Base-by-base conservation (phyloP, 2,888 invertebrate species). In the Argyresthia goedartella region DNA sequence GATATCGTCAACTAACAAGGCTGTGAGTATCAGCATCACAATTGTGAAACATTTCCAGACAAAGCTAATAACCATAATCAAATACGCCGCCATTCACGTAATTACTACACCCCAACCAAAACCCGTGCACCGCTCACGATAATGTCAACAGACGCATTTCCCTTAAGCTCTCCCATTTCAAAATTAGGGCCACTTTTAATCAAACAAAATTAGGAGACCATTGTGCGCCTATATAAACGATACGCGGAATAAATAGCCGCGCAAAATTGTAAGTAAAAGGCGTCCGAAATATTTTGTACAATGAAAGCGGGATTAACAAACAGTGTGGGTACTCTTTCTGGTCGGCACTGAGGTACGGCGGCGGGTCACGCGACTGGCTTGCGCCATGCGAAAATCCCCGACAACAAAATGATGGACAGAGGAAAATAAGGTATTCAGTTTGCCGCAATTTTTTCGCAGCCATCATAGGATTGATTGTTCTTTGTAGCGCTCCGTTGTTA, bases 291-390 rank as follows among this genome's bases (percentile, higher is more conserved):
- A 76, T 76, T 52, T 74, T 67, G 72, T 69, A 78, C 76, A 77
- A 76, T 76, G 73, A 44, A 51, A 73, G 71, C 66, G 72, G 78
- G 77, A 80, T 78, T 78, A 81, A 76, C 81, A 79, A 81, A 81
- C 70, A 73, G 69, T 64, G 73, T 67, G 73, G 76, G 72, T 71
- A 78, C 77, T 78, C 73, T 72, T 76, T 76, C 73, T 72, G 64
- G 71, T 65, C 60, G 34, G 59, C 56, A 56, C 60, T 79, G 75
- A 79, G 61, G 67, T 67, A 81, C 74, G 69, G 75, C 63, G 58
- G 57, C 59, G 57, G 65, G 74, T 70, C 81, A 81, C 81, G 81
- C 81, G 69, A 81, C 70, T 61, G 56, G 60, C 61, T 63, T 61
- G 59, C 61, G 10, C 50, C 34, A n/a, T 42, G 41, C 25, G 33